Evolutionary conservation across 2,113 vertebrate genomes (phyloP).

Genomic region (Stomatorhinus ivindoensis): DNA sequence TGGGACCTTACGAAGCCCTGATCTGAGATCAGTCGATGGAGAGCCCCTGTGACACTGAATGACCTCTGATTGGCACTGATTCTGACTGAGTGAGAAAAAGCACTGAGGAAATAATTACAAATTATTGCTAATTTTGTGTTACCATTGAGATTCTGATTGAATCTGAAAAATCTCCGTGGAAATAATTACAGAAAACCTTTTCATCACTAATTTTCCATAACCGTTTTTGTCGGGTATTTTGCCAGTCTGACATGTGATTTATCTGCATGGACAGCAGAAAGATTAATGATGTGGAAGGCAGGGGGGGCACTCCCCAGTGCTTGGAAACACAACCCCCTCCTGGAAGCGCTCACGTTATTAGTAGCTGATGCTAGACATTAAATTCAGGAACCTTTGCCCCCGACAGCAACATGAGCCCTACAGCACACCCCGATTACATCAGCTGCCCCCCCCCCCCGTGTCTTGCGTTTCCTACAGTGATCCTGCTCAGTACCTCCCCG

Average conservation of each 20-base stretch:
- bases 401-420: not conserved
- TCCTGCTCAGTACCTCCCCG: slow-evolving; percentile 1
- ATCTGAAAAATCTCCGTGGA: not conserved
- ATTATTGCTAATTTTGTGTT: not conserved
- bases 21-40: not conserved
- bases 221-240: not conserved
- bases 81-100: not conserved
- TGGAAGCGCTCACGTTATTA: not conserved
- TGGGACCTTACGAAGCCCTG: not conserved
- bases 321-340: not conserved
- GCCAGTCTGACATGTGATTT: not conserved
- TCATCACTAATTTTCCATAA: not conserved
- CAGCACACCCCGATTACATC: not conserved
- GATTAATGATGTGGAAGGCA: not conserved
- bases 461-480: not conserved
- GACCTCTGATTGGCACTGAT: not conserved
- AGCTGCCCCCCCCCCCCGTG: not conserved
- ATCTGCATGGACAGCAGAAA: not conserved
- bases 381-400: not conserved
- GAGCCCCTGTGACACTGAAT: not conserved
- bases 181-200: not conserved
- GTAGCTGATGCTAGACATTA: not conserved
- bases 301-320: no score
- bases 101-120: not conserved
- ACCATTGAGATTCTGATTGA: not conserved